These are phyloP conservation scores for Pimephales promelas DNA, from an alignment of 2,113 vertebrate species.

Conservation along the genomic window DNA sequence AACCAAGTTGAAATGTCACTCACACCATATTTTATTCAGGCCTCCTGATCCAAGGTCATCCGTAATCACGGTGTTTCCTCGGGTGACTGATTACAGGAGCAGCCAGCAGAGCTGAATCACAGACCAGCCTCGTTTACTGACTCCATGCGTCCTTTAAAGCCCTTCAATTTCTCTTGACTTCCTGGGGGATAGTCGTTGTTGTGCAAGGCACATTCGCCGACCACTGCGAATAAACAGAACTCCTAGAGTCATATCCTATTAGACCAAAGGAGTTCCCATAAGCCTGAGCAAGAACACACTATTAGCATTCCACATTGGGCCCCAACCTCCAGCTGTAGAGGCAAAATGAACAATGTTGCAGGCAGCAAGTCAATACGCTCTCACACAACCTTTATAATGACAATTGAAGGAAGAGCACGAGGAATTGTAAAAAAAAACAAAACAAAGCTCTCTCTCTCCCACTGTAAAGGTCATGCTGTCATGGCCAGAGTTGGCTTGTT, in stretches of 20 bases:
- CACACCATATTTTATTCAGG: not conserved
- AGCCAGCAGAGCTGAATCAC: slow-evolving; percentile 1
- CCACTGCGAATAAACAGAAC: slow-evolving; percentile 54
- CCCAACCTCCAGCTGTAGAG: slow-evolving; percentile 40
- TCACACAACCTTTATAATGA: not conserved
- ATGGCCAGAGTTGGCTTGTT: not conserved
- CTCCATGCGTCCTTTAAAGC: slow-evolving; percentile 54
- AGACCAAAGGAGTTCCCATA: slow-evolving; percentile 39
- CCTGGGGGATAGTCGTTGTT: slow-evolving; percentile 57
- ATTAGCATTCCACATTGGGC: slow-evolving; percentile 60
- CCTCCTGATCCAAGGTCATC: slow-evolving; percentile 51
- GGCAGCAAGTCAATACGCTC: slow-evolving; percentile 46
- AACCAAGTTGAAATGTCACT: not conserved
- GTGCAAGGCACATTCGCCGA: slow-evolving; percentile 55
- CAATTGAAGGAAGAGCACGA: slow-evolving; percentile 9
- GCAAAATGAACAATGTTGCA: slow-evolving; percentile 52
- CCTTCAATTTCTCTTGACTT: slow-evolving; percentile 53
- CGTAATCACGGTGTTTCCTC: slow-evolving; percentile 43
- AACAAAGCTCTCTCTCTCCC: slow-evolving; percentile 13
- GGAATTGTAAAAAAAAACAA: slow-evolving; percentile 45
- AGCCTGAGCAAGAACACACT: slow-evolving; percentile 37
- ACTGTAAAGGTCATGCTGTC: slow-evolving; percentile 34
- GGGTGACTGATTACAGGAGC: slow-evolving; percentile 34
- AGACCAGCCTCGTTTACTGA: slow-evolving; percentile 48
- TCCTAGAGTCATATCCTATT: slow-evolving; percentile 50